Conservation (phyloP, 2,113 vertebrate genomes). For the Chauna torquata region DNA sequence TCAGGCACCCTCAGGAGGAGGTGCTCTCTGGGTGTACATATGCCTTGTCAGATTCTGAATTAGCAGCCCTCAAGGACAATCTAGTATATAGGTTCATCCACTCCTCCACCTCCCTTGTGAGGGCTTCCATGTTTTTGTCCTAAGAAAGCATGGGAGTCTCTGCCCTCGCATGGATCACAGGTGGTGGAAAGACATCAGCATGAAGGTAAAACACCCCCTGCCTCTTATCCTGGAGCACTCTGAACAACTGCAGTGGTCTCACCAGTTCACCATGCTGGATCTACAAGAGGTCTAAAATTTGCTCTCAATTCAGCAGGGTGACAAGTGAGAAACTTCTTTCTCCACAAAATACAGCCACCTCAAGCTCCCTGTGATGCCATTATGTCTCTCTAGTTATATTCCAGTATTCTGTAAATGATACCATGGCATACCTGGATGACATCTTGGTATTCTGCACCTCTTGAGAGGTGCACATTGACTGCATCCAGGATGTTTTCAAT, state of each 20-base stretch:
- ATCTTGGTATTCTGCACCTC: background rate
- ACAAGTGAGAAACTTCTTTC: background rate
- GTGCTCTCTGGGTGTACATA: background rate
- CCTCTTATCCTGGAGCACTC: background rate
- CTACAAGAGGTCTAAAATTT: background rate
- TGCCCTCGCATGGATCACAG: background rate
- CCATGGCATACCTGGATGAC: background rate
- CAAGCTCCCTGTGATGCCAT: background rate
- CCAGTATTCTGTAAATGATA: background rate
- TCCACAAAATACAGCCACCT: background rate
- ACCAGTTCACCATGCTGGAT: background rate
- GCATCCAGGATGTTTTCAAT: background rate
- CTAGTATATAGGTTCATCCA: background rate
- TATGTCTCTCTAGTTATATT: background rate
- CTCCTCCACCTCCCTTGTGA: rapidly evolving
- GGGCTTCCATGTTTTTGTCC: background rate
- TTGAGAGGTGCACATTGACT: rapidly evolving
- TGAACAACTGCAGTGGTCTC: background rate
- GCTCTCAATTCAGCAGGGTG: background rate
- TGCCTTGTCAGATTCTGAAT: background rate
- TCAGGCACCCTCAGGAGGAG: background rate
- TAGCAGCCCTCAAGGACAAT: background rate
- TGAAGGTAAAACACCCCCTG: background rate
- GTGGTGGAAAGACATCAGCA: background rate
- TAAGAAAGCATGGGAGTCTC: background rate